A percentile compares a stretch with the other conserved stretches of the same genome.
phyloP scores from a whole-genome alignment of 2,113 vertebrate species.

The Nettapus auritus region DNA sequence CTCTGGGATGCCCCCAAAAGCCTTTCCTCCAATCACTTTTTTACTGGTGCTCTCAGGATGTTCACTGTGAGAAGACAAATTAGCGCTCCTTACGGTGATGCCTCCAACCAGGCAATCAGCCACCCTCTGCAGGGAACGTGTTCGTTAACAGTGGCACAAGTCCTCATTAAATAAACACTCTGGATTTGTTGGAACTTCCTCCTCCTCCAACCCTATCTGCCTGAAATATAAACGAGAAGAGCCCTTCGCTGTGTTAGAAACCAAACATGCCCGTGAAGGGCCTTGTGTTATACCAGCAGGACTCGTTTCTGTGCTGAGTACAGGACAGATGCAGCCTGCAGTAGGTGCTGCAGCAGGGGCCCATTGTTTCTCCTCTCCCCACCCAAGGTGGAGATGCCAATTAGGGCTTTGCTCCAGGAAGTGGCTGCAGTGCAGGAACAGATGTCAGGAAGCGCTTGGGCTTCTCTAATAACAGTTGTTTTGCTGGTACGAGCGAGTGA shows the following conservation, averaged over 20 bases:
- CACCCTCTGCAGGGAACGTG: background rate
- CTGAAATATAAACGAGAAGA: background rate
- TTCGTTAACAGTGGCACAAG: background rate
- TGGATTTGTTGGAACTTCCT: background rate
- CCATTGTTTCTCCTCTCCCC: background rate
- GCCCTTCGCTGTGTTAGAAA: background rate
- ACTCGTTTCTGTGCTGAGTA: background rate
- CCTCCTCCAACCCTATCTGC: background rate
- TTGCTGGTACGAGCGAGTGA: background rate
- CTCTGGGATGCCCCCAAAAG: background rate
- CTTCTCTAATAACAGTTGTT: background rate
- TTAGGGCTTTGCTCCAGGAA: background rate
- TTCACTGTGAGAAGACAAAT: background rate
- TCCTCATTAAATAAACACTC: background rate
- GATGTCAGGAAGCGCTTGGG: background rate
- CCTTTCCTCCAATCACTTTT: background rate
- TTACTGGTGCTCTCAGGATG: accelerated
- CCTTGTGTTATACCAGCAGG: background rate
- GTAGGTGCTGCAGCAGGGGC: accelerated
- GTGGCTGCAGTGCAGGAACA: background rate
- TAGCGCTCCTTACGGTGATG: background rate
- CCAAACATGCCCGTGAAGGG: background rate
- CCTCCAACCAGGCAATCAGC: background rate
- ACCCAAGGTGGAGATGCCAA: background rate
- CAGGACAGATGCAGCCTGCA: background rate